Evolutionary conservation across 1,140 invertebrate genomes (phyloP).

Genomic region (Proctacanthus coquilletti): DNA sequence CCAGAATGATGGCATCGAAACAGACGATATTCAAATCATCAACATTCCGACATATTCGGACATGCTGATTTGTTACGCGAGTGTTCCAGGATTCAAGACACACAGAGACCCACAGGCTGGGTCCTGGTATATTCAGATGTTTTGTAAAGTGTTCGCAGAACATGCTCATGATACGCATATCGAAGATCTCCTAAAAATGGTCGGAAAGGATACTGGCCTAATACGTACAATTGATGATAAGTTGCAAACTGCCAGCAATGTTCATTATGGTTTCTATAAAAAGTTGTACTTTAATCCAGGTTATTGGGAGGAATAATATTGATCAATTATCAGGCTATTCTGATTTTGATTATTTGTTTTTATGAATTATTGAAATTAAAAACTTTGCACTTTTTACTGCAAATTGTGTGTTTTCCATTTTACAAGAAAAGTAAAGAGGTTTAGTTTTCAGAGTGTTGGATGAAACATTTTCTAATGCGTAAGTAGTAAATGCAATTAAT

Average conservation of each 20-base stretch:
- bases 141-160: conserved; percentile 58
- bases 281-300: conserved; percentile 25
- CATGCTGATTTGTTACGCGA: conserved; percentile 49
- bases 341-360: no score
- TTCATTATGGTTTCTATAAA: conserved; percentile 18
- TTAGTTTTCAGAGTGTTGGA: no score
- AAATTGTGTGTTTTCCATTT: no score
- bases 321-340: no score
- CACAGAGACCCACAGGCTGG: conserved; percentile 44
- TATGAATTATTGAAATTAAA: no score
- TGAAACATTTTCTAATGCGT: no score
- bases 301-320: conserved; percentile 8
- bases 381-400: no score
- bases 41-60: conserved; percentile 37
- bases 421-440: no score
- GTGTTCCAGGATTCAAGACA: conserved; percentile 44
- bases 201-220: conserved; percentile 24
- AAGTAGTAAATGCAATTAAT: no score
- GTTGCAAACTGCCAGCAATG: conserved; percentile 16
- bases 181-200: conserved; percentile 46
- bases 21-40: conserved; percentile 2
- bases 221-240: conserved; percentile 1
- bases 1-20: conserved; percentile 9
- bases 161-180: conserved; percentile 45
- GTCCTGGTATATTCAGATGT: conserved; percentile 59